A percentile compares a stretch with the other conserved stretches of the same genome.
Conservation (phyloP, 1,140 invertebrate genomes). For the Trachymyrmex septentrionalis region DNA sequence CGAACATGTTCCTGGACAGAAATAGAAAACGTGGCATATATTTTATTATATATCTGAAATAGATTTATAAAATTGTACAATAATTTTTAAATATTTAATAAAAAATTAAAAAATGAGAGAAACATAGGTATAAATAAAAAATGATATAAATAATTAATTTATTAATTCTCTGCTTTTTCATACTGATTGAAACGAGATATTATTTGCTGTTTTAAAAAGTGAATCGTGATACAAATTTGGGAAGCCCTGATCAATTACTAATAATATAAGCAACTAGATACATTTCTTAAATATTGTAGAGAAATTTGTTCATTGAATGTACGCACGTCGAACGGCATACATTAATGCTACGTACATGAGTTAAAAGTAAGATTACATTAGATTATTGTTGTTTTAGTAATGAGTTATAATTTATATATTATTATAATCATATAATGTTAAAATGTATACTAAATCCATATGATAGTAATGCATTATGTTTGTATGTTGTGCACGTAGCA, state of each 20-base stretch:
- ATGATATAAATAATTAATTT: too few relatives aligned
- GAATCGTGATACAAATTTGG: too few relatives aligned
- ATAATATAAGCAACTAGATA: not conserved
- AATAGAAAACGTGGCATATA: too few relatives aligned
- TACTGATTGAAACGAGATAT: too few relatives aligned
- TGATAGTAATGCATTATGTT: constrained; percentile 49
- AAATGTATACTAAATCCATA: constrained; percentile 45
- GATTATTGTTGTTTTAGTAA: constrained; percentile 36
- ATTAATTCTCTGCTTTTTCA: too few relatives aligned
- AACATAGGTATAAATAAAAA: too few relatives aligned
- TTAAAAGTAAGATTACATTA: constrained; percentile 34
- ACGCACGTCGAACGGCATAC: not conserved
- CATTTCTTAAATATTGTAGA: not conserved
- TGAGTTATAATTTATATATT: constrained; percentile 45
- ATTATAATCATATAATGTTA: not conserved
- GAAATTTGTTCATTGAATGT: constrained; percentile 26
- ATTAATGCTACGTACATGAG: constrained; percentile 17
- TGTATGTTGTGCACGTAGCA: constrained; percentile 25
- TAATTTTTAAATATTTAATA: too few relatives aligned
- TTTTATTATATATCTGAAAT: too few relatives aligned
- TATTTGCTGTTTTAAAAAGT: too few relatives aligned
- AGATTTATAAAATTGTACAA: too few relatives aligned
- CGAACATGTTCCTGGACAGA: too few relatives aligned
- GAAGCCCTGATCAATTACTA: not conserved
- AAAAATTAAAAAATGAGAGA: too few relatives aligned